Conservation (phyloP, 2,888 invertebrate species). For the Melanophora roralis region DNA sequence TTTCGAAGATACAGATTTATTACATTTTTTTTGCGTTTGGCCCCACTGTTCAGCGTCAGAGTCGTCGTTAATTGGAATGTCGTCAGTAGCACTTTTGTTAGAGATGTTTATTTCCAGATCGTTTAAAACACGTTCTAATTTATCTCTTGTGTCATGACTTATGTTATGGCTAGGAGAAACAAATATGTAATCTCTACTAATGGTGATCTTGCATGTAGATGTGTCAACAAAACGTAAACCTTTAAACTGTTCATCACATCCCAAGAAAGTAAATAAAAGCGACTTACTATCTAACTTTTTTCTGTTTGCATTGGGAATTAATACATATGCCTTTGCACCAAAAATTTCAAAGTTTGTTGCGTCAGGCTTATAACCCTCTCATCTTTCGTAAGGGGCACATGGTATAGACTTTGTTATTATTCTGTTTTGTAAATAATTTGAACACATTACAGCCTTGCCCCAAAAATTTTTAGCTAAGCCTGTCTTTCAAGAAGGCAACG, state of each 20-base stretch:
- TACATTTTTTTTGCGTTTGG: too few relatives aligned
- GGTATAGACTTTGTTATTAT: slow-evolving; percentile 33
- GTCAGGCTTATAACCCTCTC: neutral
- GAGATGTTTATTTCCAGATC: neutral
- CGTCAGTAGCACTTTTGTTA: neutral
- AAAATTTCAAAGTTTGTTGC: neutral
- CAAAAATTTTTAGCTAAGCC: slow-evolving; percentile 1
- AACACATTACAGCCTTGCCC: slow-evolving; percentile 30
- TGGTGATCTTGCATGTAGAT: slow-evolving; percentile 18
- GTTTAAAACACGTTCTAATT: neutral
- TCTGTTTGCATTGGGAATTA: slow-evolving; percentile 53
- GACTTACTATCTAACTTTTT: slow-evolving; percentile 59
- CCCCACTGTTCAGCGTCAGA: too few relatives aligned
- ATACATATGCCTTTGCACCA: slow-evolving; percentile 49
- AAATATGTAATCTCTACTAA: slow-evolving; percentile 36
- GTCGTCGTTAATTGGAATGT: neutral
- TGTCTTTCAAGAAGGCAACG: slow-evolving; percentile 65
- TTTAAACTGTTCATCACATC: slow-evolving; percentile 58
- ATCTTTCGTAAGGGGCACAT: slow-evolving; percentile 23
- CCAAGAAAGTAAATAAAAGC: slow-evolving; percentile 59
- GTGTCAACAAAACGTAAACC: slow-evolving; percentile 56
- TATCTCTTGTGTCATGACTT: neutral
- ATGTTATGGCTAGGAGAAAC: neutral
- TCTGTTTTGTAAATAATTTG: slow-evolving; percentile 37
- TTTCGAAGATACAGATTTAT: too few relatives aligned